Base-by-base conservation (phyloP, 1,140 invertebrate genomes). In the Chrysoperla carnea region DNA sequence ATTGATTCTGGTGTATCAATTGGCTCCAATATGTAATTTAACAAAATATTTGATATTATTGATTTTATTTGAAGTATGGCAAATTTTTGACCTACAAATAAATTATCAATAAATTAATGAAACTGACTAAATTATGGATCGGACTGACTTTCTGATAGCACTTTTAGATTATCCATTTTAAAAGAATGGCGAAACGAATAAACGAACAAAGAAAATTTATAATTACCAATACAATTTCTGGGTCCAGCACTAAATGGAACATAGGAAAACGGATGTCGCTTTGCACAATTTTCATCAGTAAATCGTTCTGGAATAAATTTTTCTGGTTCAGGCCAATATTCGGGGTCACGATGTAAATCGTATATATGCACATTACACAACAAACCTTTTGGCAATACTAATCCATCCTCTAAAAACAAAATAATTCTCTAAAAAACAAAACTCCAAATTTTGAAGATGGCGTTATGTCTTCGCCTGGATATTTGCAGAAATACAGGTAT, bases 291-390 rank as follows among this genome's bases (percentile, higher is more conserved):
- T 46, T 72, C 66, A 9, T 70, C 64, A 14, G 74, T 54, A 61
- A 88, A 89, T 50, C 83, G 63, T 42, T 87, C 80, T 0, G 86
- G 86, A 56, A 83, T 70, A 55, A 84, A 89, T 43, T 63, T 61
- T 35, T 79, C 69, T 1, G 86, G 84, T 42, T 87, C 67, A 29
- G 72, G 66, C 54, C 75, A 89, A 29, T 70, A 53, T 23, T 74
- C 60, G 1, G 69, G 61, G 52, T 80, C 67, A 41, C 77, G 66
- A 56, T 90, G 85, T 31, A 85, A 52, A 45, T 70, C 75, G 40
- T 60, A 60, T 0, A 66, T 62, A 1, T 66, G 57, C 4, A 76
- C 55, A 1, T 56, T 51, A 12, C 75, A 54, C 43, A 64, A 66
- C 1, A 65, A 47, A 6, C 67, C 68, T 37, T 65, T 63, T 0